Conservation (phyloP, 37 sponge, comb jelly and placozoan genomes). For the Sycon ciliatum region DNA sequence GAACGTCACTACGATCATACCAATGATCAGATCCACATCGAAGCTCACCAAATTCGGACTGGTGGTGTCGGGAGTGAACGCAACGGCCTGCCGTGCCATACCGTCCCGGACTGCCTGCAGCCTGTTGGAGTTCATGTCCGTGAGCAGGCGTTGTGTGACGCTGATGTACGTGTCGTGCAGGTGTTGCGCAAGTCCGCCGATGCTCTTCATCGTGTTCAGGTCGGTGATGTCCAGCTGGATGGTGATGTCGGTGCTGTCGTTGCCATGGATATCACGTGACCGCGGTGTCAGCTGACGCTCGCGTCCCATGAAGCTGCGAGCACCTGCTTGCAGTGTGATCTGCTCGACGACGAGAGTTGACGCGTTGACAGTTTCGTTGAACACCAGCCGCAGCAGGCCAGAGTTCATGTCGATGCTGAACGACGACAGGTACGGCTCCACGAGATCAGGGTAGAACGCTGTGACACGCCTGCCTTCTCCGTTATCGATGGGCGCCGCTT, state of each 20-base stretch:
- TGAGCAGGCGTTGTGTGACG: neutral
- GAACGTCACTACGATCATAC: slow-evolving; percentile 59
- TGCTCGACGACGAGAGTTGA: slow-evolving; percentile 46
- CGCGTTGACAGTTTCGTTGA: slow-evolving; percentile 67
- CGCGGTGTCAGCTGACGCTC: neutral
- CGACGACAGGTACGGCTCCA: slow-evolving; percentile 29
- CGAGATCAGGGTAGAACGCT: slow-evolving; percentile 37
- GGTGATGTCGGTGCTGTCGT: slow-evolving; percentile 26
- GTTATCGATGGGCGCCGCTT: slow-evolving; percentile 32
- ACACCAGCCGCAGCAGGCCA: slow-evolving; percentile 45
- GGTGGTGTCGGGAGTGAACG: slow-evolving; percentile 61
- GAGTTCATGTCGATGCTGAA: slow-evolving; percentile 57
- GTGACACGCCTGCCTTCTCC: slow-evolving; percentile 44
- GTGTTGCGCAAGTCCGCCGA: slow-evolving; percentile 43
- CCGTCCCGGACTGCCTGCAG: slow-evolving; percentile 42
- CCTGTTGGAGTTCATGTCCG: slow-evolving; percentile 61
- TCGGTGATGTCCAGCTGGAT: slow-evolving; percentile 44
- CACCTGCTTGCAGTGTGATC: slow-evolving; percentile 41
- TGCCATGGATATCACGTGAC: neutral
- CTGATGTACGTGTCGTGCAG: slow-evolving; percentile 50
- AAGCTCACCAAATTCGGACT: slow-evolving; percentile 50
- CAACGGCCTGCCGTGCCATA: slow-evolving; percentile 41
- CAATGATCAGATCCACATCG: slow-evolving; percentile 62
- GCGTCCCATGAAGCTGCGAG: neutral
- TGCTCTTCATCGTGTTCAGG: slow-evolving; percentile 53